Conservation (phyloP, 1,140 invertebrate genomes). For the Solen grandis region DNA sequence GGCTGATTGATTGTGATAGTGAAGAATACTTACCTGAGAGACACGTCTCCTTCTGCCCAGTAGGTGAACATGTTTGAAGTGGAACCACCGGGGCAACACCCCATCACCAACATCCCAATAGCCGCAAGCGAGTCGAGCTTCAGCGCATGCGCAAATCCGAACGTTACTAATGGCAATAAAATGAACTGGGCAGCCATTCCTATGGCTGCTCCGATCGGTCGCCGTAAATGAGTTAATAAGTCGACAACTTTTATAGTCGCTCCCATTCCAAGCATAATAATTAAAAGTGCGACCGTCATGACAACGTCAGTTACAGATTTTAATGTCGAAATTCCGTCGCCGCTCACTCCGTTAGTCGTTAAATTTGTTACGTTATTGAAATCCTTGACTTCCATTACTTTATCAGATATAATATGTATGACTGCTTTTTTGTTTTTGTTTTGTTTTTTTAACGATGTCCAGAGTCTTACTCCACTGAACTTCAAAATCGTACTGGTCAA, state of each 20-base stretch:
- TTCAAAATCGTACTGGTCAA: no score
- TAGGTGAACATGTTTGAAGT: conserved; percentile 81
- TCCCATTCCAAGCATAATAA: conserved; percentile 79
- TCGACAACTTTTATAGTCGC: conserved; percentile 69
- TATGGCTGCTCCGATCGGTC: conserved; percentile 78
- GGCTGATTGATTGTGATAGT: not conserved
- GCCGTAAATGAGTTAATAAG: conserved; percentile 71
- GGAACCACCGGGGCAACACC: conserved; percentile 79
- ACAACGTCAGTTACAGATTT: conserved; percentile 70
- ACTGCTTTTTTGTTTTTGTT: no score
- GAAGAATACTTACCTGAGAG: conserved; percentile 76
- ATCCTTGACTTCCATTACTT: no score
- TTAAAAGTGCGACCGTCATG: conserved; percentile 66
- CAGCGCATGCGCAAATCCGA: conserved; percentile 67
- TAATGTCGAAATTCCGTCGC: conserved; percentile 43
- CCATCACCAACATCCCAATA: conserved; percentile 77
- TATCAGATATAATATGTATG: no score
- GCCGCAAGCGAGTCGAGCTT: conserved; percentile 67
- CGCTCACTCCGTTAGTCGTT: not conserved
- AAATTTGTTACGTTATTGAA: conserved; percentile 24
- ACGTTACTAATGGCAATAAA: conserved; percentile 79
- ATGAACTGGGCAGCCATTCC: conserved; percentile 81
- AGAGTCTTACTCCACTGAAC: no score
- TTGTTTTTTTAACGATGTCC: no score
- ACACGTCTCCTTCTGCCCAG: conserved; percentile 80